Conservation (phyloP, 1,140 invertebrate species). For the Polypedilum pembai region DNA sequence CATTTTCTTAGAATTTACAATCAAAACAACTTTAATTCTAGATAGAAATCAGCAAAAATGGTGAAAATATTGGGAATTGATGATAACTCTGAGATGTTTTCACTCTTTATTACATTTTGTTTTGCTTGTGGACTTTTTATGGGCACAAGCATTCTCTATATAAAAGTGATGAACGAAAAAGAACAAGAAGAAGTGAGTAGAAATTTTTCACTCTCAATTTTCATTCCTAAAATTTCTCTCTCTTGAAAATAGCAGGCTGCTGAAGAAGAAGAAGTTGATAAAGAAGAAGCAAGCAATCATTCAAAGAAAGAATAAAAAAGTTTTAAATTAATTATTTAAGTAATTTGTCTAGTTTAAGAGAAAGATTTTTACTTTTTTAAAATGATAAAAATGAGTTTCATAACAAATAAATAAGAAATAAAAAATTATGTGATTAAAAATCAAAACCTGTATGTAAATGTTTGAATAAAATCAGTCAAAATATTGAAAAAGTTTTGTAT, state of each 20-base stretch:
- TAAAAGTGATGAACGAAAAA: neutral
- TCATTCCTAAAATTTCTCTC: neutral
- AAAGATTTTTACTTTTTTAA: neutral
- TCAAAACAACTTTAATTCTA: no score
- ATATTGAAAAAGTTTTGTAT: no score
- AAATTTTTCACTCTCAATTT: neutral
- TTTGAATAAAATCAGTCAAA: no score
- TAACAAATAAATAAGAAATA: neutral
- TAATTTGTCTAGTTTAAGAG: neutral
- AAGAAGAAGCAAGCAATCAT: neutral
- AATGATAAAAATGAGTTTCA: neutral
- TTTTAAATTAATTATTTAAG: neutral
- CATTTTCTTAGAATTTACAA: no score
- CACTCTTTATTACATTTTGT: neutral
- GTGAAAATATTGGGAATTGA: conserved; percentile 8
- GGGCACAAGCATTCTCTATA: neutral
- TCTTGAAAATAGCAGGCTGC: neutral
- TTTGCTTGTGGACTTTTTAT: neutral
- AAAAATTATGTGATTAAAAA: neutral
- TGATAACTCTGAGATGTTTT: neutral
- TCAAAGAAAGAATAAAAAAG: neutral
- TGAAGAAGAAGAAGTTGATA: neutral
- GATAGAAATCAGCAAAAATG: neutral
- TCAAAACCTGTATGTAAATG: no score
- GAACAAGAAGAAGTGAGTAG: neutral